Conservation (phyloP, 2,888 invertebrate genomes). For the Artemia sp. region DNA sequence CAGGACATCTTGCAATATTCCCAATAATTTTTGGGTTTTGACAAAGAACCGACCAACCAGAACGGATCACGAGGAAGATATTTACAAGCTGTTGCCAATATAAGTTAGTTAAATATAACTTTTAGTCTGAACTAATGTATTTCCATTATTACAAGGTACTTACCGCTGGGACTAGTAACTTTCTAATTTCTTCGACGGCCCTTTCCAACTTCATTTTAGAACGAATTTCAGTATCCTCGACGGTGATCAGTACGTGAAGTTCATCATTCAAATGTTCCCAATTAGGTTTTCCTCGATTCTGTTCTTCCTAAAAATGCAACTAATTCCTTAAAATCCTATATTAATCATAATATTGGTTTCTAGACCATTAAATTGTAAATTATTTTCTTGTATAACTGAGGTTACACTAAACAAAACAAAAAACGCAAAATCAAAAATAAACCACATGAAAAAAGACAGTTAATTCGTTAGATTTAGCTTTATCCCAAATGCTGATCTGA, state of each 20-base stretch:
- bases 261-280: conserved; percentile 99
- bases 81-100: background rate
- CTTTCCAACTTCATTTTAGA: conserved; percentile 83
- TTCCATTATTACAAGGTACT: conserved; percentile 30
- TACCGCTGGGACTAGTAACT: conserved; percentile 81
- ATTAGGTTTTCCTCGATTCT: conserved; percentile 97
- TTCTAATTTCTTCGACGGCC: conserved; percentile 95
- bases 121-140: background rate
- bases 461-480: too few relatives aligned
- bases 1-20: too few relatives aligned
- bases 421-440: too few relatives aligned
- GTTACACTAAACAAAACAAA: too few relatives aligned
- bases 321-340: background rate
- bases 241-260: conserved; percentile 91
- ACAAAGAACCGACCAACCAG: too few relatives aligned
- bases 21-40: too few relatives aligned
- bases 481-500: too few relatives aligned
- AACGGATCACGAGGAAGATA: background rate
- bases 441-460: too few relatives aligned
- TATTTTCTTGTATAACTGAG: too few relatives aligned
- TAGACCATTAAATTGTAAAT: too few relatives aligned
- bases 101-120: background rate
- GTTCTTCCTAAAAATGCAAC: conserved; percentile 65
- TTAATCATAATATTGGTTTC: too few relatives aligned
- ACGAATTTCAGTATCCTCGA: conserved; percentile 94